Percentiles rank a stretch among this genome's conserved stretches.
These are phyloP conservation scores for Enhydra lutris DNA, from an alignment of 2,113 vertebrate species.

Conservation along the genomic window DNA sequence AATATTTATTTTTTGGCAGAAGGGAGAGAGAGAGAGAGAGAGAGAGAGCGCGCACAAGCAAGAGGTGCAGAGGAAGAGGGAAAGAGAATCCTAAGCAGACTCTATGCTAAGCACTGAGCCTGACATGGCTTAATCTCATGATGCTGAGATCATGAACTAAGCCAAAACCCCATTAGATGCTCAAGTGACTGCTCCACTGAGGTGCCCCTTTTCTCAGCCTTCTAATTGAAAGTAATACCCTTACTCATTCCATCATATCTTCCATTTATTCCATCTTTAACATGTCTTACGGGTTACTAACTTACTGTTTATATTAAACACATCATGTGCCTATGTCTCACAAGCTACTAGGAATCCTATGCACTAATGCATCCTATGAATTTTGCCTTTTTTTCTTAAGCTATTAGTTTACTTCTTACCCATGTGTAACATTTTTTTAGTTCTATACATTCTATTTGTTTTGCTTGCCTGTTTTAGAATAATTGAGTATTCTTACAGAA, in stretches of 20 bases:
- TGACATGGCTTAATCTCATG: neutral
- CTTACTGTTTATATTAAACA: neutral
- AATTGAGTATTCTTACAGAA: conserved; percentile 20
- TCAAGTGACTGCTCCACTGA: neutral
- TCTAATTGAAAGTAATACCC: neutral
- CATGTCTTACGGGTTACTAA: neutral
- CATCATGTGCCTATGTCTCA: neutral
- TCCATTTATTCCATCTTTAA: neutral
- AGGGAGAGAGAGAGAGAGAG: no score
- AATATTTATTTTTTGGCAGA: no score
- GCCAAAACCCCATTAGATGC: neutral
- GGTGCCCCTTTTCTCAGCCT: neutral
- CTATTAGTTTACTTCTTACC: conserved; percentile 3
- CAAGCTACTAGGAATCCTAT: neutral
- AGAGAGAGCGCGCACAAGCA: no score
- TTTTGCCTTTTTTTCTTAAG: conserved; percentile 27
- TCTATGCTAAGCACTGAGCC: neutral
- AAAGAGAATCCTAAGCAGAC: neutral
- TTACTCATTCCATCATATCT: neutral
- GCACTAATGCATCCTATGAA: neutral
- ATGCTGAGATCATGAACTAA: neutral
- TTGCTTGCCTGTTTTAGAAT: conserved; percentile 10
- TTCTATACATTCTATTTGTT: conserved; percentile 1
- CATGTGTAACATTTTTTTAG: neutral
- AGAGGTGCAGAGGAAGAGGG: neutral